phyloP scores from a whole-genome alignment of 2,113 vertebrate genomes.

The Connochaetes taurinus region DNA sequence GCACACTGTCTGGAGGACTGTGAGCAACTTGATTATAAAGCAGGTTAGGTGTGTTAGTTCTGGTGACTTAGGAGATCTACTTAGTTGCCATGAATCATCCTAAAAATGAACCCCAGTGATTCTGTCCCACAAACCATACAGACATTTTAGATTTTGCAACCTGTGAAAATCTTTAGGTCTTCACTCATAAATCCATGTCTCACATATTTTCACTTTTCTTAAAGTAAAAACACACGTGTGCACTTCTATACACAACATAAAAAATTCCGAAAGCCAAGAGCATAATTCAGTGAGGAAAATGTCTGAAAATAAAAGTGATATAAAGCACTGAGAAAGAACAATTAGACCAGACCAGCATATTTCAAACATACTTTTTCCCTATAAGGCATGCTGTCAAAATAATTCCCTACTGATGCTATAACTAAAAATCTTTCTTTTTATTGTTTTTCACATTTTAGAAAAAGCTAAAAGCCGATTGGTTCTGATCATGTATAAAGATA shows the following conservation, averaged over 20 bases:
- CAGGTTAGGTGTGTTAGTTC: not conserved
- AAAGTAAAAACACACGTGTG: not conserved
- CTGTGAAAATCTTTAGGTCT: not conserved
- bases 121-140: not conserved
- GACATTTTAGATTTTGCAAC: not conserved
- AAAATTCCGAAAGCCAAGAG: not conserved
- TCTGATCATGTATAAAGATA: slow-evolving; percentile 62
- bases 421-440: slow-evolving; percentile 37
- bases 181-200: not conserved
- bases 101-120: not conserved
- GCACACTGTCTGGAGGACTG: not conserved
- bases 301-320: slow-evolving; percentile 16
- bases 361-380: slow-evolving; percentile 25
- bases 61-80: not conserved
- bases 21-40: not conserved
- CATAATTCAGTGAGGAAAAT: not conserved
- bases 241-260: not conserved
- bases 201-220: not conserved
- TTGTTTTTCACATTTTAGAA: slow-evolving; percentile 18
- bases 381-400: slow-evolving; percentile 43
- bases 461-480: slow-evolving; percentile 58
- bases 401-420: slow-evolving; percentile 37
- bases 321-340: not conserved
- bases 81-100: not conserved
- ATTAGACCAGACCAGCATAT: not conserved